Conservation (phyloP, 2,113 vertebrate genomes). For the Ochotona curzoniae region DNA sequence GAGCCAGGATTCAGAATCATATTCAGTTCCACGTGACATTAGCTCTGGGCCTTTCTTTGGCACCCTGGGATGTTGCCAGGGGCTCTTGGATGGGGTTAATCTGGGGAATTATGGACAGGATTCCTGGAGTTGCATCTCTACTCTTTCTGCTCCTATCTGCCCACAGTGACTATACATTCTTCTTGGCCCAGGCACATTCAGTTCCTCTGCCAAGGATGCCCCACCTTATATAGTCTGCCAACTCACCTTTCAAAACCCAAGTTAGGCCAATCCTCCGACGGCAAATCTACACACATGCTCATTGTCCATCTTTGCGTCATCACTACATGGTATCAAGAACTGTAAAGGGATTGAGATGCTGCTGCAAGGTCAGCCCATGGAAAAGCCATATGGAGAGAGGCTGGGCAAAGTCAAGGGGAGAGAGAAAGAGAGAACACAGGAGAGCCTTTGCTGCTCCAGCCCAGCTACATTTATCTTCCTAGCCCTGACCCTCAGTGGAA, state of each 20-base stretch:
- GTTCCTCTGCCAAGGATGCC: not conserved
- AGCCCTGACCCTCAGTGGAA: not conserved
- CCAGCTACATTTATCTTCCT: not conserved
- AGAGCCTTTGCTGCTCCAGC: not conserved
- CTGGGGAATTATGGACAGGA: constrained; percentile 11
- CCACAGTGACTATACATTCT: not conserved
- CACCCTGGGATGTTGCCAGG: not conserved
- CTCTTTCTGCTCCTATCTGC: not conserved
- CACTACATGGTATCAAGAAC: not conserved
- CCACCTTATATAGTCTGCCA: not conserved
- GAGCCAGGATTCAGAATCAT: not conserved
- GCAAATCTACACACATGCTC: not conserved
- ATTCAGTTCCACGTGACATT: not conserved
- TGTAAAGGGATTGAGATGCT: not conserved
- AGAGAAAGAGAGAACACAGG: not conserved
- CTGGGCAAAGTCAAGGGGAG: too few species aligned
- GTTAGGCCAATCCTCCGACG: not conserved
- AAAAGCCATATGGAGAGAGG: not conserved
- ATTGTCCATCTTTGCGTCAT: not conserved
- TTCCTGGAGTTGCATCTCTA: not conserved
- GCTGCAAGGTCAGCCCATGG: not conserved
- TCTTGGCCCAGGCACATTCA: not conserved
- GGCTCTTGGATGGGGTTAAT: not conserved
- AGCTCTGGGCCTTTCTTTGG: not conserved
- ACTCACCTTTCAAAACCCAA: not conserved